phyloP scores from a whole-genome alignment of 2,113 vertebrate species.

The Calidris pugnax region DNA sequence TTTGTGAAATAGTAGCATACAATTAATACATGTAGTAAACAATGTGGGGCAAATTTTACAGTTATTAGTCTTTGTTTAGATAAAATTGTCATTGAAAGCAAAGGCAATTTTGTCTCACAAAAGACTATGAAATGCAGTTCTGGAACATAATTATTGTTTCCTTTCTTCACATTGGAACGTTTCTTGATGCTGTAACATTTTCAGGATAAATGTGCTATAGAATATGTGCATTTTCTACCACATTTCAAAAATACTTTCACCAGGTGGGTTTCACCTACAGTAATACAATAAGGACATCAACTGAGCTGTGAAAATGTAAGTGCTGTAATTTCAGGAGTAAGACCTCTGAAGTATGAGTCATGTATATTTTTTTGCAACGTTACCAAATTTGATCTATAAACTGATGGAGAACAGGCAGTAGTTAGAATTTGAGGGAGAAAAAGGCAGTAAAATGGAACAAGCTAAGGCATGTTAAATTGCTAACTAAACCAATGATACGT shows the following conservation, averaged over 20 bases:
- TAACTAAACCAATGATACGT: not conserved
- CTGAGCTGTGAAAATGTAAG: not conserved
- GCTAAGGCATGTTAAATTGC: not conserved
- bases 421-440: not conserved
- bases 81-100: not conserved
- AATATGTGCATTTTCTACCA: not conserved
- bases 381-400: not conserved
- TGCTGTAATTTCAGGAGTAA: constrained; percentile 33
- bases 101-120: not conserved
- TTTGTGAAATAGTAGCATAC: not conserved
- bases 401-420: not conserved
- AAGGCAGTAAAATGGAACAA: not conserved
- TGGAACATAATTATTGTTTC: not conserved
- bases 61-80: not conserved
- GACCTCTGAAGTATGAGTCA: constrained; percentile 24
- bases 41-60: not conserved
- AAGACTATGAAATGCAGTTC: not conserved
- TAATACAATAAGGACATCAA: not conserved
- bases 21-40: not conserved
- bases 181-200: not conserved
- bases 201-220: not conserved
- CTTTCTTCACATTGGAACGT: not conserved
- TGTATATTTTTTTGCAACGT: not conserved
- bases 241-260: not conserved
- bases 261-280: not conserved